Evolutionary conservation across 2,888 invertebrate species (phyloP), one percentile per base, ranked within the genome.

Genomic region (Salpingus planirostris): DNA sequence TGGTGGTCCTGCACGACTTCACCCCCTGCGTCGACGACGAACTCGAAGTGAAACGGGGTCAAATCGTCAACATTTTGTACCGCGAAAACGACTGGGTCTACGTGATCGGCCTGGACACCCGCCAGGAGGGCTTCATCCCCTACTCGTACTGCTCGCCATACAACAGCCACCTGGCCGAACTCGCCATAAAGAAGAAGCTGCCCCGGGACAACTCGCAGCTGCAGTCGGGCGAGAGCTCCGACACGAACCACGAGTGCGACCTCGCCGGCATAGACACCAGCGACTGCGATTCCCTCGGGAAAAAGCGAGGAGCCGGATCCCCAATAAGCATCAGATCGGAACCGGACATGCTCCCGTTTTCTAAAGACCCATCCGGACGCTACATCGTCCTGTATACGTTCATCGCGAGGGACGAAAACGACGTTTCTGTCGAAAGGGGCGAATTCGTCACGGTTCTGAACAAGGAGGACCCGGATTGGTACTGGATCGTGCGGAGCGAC

Each of bases 11-110:
- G 6, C 91, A 92, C 61, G 92, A 93, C 61, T 95, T 95, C 60
- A 86, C 86, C 8, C 92, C 93, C 0, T 92, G 92, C 59, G 93
- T 92, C 1, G 91, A 93, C 60, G 92, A 93, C 64, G 93, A 95
- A 59, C 69, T 95, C 24, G 87, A 89, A 70, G 81, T 81, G 13
- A 84, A 82, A 64, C 72, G 92, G 29, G 93, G 95, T 29, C 89
- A 79, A 74, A 79, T 90, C 56, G 92, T 93, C n/a, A 90, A 91
- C 66, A 83, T 93, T 40, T 67, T 95, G 40, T 95, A 95, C 64
- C 74, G 91, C 47, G 95, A 95, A 64, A 92, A 93, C 59, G 93
- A 95, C 65, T 95, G 95, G 95, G 91, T 92, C 5, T 95, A 95
- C 66, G 92, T 95, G 1, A 89, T 93, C 57, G 83, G 88, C 2